A percentile compares a stretch with the other conserved stretches of the same genome.
Evolutionary conservation across 2,113 vertebrate species (phyloP).

Genomic region (Syngnathus typhle): DNA sequence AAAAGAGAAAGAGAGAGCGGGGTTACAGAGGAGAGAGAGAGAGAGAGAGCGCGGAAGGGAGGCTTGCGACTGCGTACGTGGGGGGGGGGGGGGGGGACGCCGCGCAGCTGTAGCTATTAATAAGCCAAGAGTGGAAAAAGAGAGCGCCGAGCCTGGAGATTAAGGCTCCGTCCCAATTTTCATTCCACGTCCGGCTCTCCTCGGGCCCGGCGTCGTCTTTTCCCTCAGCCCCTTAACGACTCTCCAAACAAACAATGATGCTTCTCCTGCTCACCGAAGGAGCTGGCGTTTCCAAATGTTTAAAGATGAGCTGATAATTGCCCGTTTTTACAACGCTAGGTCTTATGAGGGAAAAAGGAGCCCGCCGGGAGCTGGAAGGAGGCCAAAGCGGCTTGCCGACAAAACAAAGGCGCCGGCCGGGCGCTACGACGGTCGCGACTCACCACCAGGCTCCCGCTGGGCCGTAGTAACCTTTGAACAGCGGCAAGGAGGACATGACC

Average conservation of each 20-base stretch:
- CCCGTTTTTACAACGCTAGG: constrained; percentile 28
- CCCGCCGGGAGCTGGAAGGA: constrained; percentile 25
- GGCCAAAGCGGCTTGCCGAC: constrained; percentile 27
- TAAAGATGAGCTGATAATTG: constrained; percentile 52
- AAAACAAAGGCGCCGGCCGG: not conserved
- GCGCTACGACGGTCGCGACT: constrained; percentile 42
- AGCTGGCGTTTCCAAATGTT: constrained; percentile 21
- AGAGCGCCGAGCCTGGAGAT: constrained; percentile 58
- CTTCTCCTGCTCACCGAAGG: constrained; percentile 24
- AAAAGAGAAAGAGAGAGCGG: constrained; percentile 45
- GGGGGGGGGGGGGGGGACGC: constrained; percentile 49
- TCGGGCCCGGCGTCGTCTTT: constrained; percentile 37
- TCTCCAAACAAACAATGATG: constrained; percentile 50
- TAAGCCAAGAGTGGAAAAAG: constrained; percentile 66
- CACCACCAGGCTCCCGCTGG: constrained; percentile 69
- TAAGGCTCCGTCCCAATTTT: constrained; percentile 67
- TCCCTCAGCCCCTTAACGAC: constrained; percentile 37
- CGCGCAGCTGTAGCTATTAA: constrained; percentile 73
- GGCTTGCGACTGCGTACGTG: constrained; percentile 54
- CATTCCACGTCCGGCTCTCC: constrained; percentile 48
- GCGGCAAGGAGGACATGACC: constrained; percentile 66
- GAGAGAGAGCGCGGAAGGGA: constrained; percentile 22
- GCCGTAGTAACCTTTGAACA: constrained; percentile 70
- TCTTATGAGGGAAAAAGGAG: constrained; percentile 18
- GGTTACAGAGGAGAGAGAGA: constrained; percentile 15